Evolutionary conservation across 2,113 vertebrate genomes (phyloP).

Genomic region (Trogon melanurus): DNA sequence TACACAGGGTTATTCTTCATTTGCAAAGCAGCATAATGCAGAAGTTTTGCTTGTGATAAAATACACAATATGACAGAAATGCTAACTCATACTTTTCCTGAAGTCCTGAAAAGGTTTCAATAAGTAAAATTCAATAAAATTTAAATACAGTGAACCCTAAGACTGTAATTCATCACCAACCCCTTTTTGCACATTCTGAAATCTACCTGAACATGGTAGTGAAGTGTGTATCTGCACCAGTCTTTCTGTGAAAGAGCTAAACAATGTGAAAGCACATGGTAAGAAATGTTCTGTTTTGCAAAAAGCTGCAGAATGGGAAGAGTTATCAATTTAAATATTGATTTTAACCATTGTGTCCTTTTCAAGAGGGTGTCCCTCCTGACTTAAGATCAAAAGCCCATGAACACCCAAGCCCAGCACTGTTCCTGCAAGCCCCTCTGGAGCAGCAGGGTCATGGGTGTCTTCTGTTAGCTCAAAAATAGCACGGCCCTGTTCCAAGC

Average conservation of each 20-base stretch:
- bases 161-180: neutral
- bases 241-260: neutral
- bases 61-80: neutral
- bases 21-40: neutral
- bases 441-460: neutral
- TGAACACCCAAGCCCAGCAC: accelerated
- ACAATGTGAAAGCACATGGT: neutral
- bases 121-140: neutral
- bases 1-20: neutral
- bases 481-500: conserved; percentile 6
- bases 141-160: neutral
- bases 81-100: neutral
- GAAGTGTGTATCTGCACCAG: neutral
- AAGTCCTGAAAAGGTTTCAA: neutral
- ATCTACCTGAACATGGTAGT: accelerated
- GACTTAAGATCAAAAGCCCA: neutral
- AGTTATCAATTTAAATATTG: neutral
- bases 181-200: neutral
- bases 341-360: neutral
- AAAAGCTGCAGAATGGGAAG: neutral
- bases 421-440: neutral
- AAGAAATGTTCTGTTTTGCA: neutral
- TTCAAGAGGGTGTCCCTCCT: neutral
- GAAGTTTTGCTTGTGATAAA: neutral
- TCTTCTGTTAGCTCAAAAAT: conserved; percentile 36